phyloP scores from a whole-genome alignment of 1,140 invertebrate species.

The Neodiprion lecontei region DNA sequence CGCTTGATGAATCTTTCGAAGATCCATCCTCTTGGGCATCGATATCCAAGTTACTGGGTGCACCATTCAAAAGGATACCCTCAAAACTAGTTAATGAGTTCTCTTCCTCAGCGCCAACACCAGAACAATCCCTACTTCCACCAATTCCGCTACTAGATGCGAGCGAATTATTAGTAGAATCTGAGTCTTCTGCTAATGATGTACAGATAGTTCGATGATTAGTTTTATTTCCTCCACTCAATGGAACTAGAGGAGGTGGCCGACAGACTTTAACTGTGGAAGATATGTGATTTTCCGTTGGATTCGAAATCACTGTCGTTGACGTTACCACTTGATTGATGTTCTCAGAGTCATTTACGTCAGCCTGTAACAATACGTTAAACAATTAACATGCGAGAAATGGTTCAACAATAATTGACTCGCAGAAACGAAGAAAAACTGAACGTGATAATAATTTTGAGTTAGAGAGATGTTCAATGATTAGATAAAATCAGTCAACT shows the following conservation, averaged over 20 bases:
- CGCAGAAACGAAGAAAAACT: too few species aligned
- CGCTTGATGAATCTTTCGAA: constrained; percentile 62
- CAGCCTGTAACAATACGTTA: constrained; percentile 44
- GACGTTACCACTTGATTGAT: constrained; percentile 40
- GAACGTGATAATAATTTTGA: not conserved
- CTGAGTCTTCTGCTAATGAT: constrained; percentile 63
- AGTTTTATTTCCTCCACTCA: constrained; percentile 45
- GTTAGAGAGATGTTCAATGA: not conserved
- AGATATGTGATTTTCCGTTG: constrained; percentile 52
- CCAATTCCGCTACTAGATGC: constrained; percentile 66
- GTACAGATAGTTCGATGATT: constrained; percentile 50
- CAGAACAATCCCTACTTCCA: constrained; percentile 56
- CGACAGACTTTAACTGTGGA: constrained; percentile 46
- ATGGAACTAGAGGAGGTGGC: constrained; percentile 60
- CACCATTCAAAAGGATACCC: constrained; percentile 67
- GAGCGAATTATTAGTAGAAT: constrained; percentile 66
- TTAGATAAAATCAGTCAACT: constrained; percentile 12
- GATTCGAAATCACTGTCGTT: constrained; percentile 37
- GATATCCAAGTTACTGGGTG: constrained; percentile 62
- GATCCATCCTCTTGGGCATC: constrained; percentile 65
- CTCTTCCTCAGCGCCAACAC: constrained; percentile 64
- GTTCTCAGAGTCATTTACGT: constrained; percentile 52
- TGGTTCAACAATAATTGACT: too few species aligned
- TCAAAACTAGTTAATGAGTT: constrained; percentile 72
- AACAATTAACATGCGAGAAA: constrained; percentile 14